Evolutionary conservation across 1,140 invertebrate species (phyloP).

Genomic region (Ostrea denselamellosa): DNA sequence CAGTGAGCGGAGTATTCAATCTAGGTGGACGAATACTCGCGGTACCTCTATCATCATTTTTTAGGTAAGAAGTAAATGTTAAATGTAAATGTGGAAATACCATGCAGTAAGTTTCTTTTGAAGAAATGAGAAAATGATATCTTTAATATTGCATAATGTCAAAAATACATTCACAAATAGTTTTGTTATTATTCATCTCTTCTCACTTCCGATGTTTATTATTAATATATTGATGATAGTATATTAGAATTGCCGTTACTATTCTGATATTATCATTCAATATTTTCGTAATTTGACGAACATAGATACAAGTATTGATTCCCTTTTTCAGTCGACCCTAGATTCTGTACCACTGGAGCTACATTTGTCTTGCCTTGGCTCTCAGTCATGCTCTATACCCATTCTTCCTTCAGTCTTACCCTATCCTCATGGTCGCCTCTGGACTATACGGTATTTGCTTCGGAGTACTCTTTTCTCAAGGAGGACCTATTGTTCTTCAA

Average conservation of each 20-base stretch:
- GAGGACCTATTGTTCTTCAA: neutral
- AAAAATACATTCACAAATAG: neutral
- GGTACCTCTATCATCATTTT: neutral
- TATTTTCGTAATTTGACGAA: neutral
- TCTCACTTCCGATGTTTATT: neutral
- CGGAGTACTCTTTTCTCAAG: neutral
- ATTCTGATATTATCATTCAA: neutral
- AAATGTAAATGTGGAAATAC: neutral
- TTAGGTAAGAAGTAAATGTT: neutral
- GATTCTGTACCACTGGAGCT: conserved; percentile 21
- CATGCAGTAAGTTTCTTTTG: too few relatives aligned
- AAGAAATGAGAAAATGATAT: too few relatives aligned
- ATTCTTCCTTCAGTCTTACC: neutral
- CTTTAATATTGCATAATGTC: neutral
- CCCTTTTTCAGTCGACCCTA: neutral
- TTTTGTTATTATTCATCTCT: neutral
- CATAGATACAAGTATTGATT: neutral
- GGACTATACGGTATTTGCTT: neutral
- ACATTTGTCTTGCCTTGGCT: neutral
- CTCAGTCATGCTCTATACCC: neutral
- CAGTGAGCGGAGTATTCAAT: neutral
- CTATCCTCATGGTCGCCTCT: neutral
- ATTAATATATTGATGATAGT: neutral
- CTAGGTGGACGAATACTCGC: neutral
- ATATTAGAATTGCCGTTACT: too few relatives aligned